A percentile compares a stretch with the other conserved stretches of the same genome.
phyloP scores from a whole-genome alignment of 2,113 vertebrate genomes.

The Laticauda colubrina region DNA sequence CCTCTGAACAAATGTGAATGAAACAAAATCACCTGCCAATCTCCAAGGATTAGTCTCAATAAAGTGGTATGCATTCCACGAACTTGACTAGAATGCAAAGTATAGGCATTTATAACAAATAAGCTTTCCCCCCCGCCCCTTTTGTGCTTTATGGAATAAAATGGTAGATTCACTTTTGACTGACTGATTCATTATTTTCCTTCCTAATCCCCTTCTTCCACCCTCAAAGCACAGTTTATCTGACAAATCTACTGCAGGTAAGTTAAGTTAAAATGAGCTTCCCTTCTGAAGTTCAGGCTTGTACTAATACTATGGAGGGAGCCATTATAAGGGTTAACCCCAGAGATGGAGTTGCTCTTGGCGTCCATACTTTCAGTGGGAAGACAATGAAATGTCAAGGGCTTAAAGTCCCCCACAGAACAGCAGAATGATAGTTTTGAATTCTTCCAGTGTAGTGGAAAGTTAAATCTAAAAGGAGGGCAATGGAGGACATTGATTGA shows the following conservation, averaged over 20 bases:
- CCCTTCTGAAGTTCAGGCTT: too few relatives aligned
- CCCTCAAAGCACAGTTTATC: not conserved
- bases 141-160: not conserved
- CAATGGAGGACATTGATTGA: not conserved
- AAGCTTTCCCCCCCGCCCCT: not conserved
- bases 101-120: slow-evolving; percentile 56
- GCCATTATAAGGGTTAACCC: not conserved
- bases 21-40: slow-evolving; percentile 72
- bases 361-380: not conserved
- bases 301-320: too few relatives aligned
- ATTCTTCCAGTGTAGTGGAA: not conserved
- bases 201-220: slow-evolving; percentile 25
- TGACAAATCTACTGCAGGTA: not conserved
- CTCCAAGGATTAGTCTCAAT: slow-evolving; percentile 65
- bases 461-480: not conserved
- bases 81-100: slow-evolving; percentile 58
- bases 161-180: slow-evolving; percentile 11
- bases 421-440: not conserved
- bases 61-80: slow-evolving; percentile 43
- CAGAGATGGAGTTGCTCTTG: too few relatives aligned
- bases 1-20: slow-evolving; percentile 81
- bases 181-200: slow-evolving; percentile 52
- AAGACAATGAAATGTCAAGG: not conserved
- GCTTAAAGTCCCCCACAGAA: not conserved
- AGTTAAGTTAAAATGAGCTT: not conserved